Base-by-base conservation (phyloP, 2,888 invertebrate genomes). In the Operophtera brumata region DNA sequence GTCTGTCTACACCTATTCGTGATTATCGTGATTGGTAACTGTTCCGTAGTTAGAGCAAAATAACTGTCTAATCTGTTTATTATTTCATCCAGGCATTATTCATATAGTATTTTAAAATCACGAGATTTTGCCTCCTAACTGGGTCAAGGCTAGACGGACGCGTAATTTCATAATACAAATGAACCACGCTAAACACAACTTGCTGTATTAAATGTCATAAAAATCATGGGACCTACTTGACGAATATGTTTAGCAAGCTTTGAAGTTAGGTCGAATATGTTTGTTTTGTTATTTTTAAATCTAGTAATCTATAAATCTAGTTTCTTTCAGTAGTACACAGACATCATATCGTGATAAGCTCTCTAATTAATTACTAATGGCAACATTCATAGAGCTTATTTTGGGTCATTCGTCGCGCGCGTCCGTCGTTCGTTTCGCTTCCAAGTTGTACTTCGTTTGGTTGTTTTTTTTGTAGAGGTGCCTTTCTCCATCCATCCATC, bases 401-500 rank as follows among this genome's bases (percentile, higher is more conserved):
- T 90, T 90, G 90, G 89, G 89, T 91, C 90, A 90, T 77, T 90
- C 84, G 84, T 58, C 45, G 41, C 84, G 84, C 82, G 53, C 54
- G 46, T 49, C 37, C 78, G 84, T 85, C 84, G 60, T 53, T 59
- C 49, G 45, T 51, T 58, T 51, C 55, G 78, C 82, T 84, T 87
- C 86, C 82, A 86, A 85, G n/a, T 86, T 86, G 84, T 86, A 84
- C 83, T 87, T 86, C 84, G 79, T 80, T 83, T 75, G 80, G 77
- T 84, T 81, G 77, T 77, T 77, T 81, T 85, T 20, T 84, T 84
- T 83, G 78, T 88, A 83, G 85, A 87, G 86, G 87, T 89, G 90
- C 90, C 90, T 90, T 89, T 89, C 88, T 85, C 86, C 88, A 87
- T 87, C 88, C 89, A 89, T 89, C 87, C 88, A 86, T 87, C 20